Percentiles rank a stretch among this genome's conserved stretches.
phyloP scores from a whole-genome alignment of 2,888 invertebrate genomes.

The Drosophila bunnanda region DNA sequence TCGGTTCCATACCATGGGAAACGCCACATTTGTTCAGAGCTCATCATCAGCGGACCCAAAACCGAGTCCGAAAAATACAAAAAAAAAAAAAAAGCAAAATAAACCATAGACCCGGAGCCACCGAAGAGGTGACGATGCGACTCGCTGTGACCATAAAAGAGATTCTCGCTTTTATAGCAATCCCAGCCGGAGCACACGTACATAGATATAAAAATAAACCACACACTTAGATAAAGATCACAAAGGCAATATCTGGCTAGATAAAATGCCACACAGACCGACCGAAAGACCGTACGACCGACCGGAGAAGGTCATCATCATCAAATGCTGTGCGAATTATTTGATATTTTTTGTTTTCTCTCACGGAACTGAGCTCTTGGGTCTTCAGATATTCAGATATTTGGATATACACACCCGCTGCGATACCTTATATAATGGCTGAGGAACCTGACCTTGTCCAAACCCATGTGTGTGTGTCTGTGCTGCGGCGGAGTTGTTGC shows the following conservation, averaged over 20 bases:
- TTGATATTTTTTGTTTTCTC: conserved; percentile 52
- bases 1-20: conserved; percentile 70
- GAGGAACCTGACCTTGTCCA: conserved; percentile 62
- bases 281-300: conserved; percentile 12
- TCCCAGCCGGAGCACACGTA: conserved; percentile 44
- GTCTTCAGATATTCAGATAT: conserved; percentile 23
- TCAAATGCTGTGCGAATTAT: conserved; percentile 71
- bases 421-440: conserved; percentile 49
- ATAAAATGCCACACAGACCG: conserved; percentile 77
- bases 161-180: conserved; percentile 72
- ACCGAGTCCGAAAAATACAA: conserved; percentile 19
- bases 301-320: conserved; percentile 64
- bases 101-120: conserved; percentile 20
- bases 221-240: conserved; percentile 82
- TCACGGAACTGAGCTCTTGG: conserved; percentile 60
- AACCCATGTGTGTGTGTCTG: conserved; percentile 6
- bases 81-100: too few species aligned
- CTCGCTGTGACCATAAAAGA: conserved; percentile 78
- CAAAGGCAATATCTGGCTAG: conserved; percentile 83
- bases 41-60: conserved; percentile 43
- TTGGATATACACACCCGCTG: conserved; percentile 64
- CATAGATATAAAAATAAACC: conserved; percentile 71
- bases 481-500: conserved; percentile 10
- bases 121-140: conserved; percentile 62
- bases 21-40: conserved; percentile 74